phyloP scores from a whole-genome alignment of 2,888 invertebrate genomes.

The Octonoba sinensis region DNA sequence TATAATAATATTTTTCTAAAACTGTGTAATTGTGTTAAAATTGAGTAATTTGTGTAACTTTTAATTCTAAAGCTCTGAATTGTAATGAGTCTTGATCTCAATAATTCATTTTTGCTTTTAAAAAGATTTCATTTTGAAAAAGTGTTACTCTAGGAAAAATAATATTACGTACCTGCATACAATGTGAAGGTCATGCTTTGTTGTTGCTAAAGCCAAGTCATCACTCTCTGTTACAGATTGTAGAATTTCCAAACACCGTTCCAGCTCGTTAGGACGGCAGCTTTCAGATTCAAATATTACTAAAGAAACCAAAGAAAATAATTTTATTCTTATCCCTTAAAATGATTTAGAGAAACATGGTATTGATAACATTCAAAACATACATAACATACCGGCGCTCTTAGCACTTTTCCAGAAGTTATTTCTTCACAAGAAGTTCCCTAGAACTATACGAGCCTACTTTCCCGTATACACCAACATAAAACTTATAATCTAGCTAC shows the following conservation, averaged over 20 bases:
- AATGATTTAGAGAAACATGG: neutral
- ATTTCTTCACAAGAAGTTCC: too few species aligned
- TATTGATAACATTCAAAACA: neutral
- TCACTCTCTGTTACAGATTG: constrained; percentile 53
- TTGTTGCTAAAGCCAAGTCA: constrained; percentile 47
- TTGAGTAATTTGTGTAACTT: too few species aligned
- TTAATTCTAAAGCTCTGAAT: too few species aligned
- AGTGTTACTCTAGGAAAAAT: too few species aligned
- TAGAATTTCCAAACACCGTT: constrained; percentile 41
- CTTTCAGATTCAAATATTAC: constrained; percentile 25
- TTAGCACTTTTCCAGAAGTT: too few species aligned
- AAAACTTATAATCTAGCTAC: too few species aligned
- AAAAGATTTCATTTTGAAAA: neutral
- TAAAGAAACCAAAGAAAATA: constrained; percentile 11
- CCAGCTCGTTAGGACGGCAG: constrained; percentile 46
- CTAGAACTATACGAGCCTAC: too few species aligned
- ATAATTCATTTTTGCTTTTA: neutral
- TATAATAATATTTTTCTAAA: too few species aligned
- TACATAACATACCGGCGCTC: too few species aligned
- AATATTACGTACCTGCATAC: constrained; percentile 54
- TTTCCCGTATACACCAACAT: too few species aligned
- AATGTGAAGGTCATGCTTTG: constrained; percentile 37
- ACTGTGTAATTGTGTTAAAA: too few species aligned
- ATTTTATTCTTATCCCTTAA: neutral
- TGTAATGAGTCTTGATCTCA: neutral